Percentiles rank a stretch among this genome's conserved stretches.
Conservation (phyloP, 2,113 vertebrate genomes). For the Hyperoodon ampullatus region DNA sequence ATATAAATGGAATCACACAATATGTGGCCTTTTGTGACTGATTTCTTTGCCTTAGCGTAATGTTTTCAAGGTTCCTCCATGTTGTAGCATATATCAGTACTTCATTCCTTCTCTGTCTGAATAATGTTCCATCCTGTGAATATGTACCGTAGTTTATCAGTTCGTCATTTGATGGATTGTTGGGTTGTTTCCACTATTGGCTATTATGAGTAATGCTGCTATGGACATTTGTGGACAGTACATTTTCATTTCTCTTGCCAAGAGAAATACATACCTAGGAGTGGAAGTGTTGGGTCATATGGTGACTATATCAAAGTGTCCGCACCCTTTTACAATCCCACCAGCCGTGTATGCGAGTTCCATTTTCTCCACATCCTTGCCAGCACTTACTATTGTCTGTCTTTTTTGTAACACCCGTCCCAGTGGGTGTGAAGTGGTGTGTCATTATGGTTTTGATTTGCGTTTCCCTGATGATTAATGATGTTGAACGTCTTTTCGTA, state of each 20-base stretch:
- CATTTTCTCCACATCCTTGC: too few species aligned
- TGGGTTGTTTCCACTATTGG: neutral
- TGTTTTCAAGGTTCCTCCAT: neutral
- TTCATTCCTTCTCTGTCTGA: neutral
- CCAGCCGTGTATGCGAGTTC: accelerated
- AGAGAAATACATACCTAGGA: neutral
- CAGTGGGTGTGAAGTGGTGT: neutral
- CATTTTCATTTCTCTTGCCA: neutral
- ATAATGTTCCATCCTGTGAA: accelerated
- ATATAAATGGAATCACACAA: accelerated
- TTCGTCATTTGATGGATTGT: accelerated
- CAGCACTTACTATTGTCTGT: neutral
- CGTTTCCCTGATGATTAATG: neutral
- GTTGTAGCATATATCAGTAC: accelerated
- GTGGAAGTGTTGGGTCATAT: too few species aligned
- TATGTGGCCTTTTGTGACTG: neutral
- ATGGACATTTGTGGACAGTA: too few species aligned
- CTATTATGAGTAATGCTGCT: neutral
- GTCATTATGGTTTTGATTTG: neutral
- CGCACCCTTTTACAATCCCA: neutral
- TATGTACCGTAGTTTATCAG: accelerated
- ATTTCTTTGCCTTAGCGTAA: neutral
- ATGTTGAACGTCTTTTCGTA: neutral
- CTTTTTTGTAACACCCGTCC: neutral
- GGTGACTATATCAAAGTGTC: too few species aligned